Evolutionary conservation across 1,140 invertebrate species (phyloP), one percentile per base, ranked within the genome.

Genomic region (Aphidius gifuensis): DNA sequence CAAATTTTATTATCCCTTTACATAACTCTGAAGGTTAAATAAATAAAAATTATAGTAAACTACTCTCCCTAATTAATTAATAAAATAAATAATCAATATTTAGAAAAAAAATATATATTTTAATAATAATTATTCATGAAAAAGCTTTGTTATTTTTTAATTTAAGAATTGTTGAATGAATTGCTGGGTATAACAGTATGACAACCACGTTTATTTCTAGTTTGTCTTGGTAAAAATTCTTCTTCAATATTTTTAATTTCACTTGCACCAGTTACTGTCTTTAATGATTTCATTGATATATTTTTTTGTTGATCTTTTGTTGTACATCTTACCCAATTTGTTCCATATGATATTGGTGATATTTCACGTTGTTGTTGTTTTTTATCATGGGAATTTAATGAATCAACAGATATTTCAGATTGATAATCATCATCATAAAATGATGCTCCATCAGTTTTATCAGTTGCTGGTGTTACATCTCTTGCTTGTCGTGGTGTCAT

Each of bases 401-500:
- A 21, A 5, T 73, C 70, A 23, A 60, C 69, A 4, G 66, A 74
- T 6, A 68, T 45, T 51, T 76, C 72, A 0, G 68, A 72, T 8
- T 61, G 62, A 62, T 60, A 69, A 21, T 32, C 23, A 32, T 72
- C 69, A 46, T 76, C 73, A 55, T 67, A 72, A 5, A 68, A 9
- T 3, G 65, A 76, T 21, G 67, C 71, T 5, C 62, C 68, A 58
- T 77, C 74, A 63, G 70, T 73, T 43, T 69, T 71, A 9, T 77
- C 70, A 6, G 44, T 58, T 46, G 21, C 21, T 9, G 40, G 23
- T 32, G 23, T 32, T 32, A 32, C 23, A 32, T 32, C 23, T 32
- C 23, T 32, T 32, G 23, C 1, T 32, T 32, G 23, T 32, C 23
- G 23, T 32, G 23, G 23, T 32, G 23, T 32, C 23, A 32, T 32